Evolutionary conservation across 2,113 vertebrate species (phyloP).

Genomic region (Promerops cafer): DNA sequence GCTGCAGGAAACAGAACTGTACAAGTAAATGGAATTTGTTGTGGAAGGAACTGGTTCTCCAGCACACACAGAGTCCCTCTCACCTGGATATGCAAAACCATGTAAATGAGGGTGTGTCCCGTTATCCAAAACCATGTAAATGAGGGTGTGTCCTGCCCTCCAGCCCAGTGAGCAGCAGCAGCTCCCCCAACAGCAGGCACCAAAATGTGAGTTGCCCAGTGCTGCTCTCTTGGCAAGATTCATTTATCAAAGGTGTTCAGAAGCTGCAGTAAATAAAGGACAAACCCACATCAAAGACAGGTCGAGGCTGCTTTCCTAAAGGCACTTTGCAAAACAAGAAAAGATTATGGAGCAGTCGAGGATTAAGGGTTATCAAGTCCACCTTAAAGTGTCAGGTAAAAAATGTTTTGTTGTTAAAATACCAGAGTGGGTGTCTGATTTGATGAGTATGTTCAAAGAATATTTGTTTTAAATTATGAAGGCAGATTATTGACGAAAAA

Average conservation of each 20-base stretch:
- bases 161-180: background rate
- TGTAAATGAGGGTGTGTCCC: background rate
- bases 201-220: background rate
- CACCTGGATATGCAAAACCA: background rate
- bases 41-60: background rate
- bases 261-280: slow-evolving; percentile 26
- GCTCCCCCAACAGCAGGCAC: background rate
- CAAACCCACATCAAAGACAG: slow-evolving; percentile 74
- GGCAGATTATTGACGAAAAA: background rate
- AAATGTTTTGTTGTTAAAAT: background rate
- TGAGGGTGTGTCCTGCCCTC: background rate
- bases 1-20: background rate
- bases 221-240: background rate
- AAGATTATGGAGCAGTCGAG: slow-evolving; percentile 28
- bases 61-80: background rate
- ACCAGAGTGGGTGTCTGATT: background rate
- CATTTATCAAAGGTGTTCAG: slow-evolving; percentile 45
- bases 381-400: slow-evolving; percentile 1
- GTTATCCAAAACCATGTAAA: background rate
- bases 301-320: slow-evolving; percentile 51
- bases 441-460: background rate
- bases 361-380: slow-evolving; percentile 36
- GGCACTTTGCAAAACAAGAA: slow-evolving; percentile 61
- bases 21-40: background rate
- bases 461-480: background rate